Percentiles rank a stretch among this genome's conserved stretches.
phyloP scores from a whole-genome alignment of 2,888 invertebrate genomes.

The Branchipolynoe longqiensis region DNA sequence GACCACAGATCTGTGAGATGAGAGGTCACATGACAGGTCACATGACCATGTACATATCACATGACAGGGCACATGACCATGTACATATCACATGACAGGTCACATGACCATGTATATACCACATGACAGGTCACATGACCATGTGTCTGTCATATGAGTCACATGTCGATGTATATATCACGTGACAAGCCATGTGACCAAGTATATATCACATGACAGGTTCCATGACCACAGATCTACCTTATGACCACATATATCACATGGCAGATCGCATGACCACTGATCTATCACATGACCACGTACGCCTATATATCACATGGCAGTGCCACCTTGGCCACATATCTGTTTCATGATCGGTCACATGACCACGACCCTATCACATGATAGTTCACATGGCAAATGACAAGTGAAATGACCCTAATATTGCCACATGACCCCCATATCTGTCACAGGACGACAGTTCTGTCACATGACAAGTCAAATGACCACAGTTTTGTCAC shows the following conservation, averaged over 20 bases:
- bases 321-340: too few species aligned
- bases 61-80: slow-evolving; percentile 13
- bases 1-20: too few species aligned
- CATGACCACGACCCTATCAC: neutral
- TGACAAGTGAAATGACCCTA: neutral
- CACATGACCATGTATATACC: neutral
- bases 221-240: neutral
- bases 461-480: neutral
- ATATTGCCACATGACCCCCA: neutral
- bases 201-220: neutral
- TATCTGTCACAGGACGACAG: neutral
- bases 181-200: neutral
- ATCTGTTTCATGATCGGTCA: too few species aligned
- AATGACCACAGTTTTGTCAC: neutral
- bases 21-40: neutral
- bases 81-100: slow-evolving; percentile 1
- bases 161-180: neutral
- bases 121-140: slow-evolving; percentile 20
- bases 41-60: neutral
- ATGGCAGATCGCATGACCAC: neutral
- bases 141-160: neutral
- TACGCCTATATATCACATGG: too few species aligned
- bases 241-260: neutral
- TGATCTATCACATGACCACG: neutral
- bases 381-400: neutral